A percentile compares a stretch with the other conserved stretches of the same genome.
These are phyloP conservation scores for Pavo muticus DNA, from an alignment of 2,113 vertebrate species.

Conservation along the genomic window DNA sequence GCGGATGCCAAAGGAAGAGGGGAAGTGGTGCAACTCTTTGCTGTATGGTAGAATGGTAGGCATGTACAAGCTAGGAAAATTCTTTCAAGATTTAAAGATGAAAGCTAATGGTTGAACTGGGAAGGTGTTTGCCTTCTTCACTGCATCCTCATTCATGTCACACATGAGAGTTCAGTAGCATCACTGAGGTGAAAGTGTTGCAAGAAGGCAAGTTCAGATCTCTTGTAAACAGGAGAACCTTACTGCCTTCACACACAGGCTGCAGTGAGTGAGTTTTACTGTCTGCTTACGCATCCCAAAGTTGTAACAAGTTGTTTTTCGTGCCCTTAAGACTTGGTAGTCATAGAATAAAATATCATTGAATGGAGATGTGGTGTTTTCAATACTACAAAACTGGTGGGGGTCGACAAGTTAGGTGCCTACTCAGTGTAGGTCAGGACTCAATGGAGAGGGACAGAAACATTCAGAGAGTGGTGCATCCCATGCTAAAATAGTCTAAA, in stretches of 20 bases:
- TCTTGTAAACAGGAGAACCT: not conserved
- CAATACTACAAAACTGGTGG: not conserved
- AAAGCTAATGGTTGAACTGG: not conserved
- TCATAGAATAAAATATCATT: constrained; percentile 11
- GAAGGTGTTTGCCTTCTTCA: not conserved
- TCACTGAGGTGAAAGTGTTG: not conserved
- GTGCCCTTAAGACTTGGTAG: not conserved
- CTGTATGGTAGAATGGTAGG: not conserved
- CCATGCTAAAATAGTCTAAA: not conserved
- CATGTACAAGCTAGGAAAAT: not conserved
- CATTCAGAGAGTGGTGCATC: not conserved
- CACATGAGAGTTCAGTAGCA: not conserved
- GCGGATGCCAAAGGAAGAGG: not conserved
- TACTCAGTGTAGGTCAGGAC: not conserved
- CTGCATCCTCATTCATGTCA: not conserved
- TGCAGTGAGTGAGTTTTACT: not conserved
- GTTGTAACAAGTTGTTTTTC: not conserved
- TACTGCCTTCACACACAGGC: not conserved
- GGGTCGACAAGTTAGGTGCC: not conserved
- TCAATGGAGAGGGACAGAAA: not conserved
- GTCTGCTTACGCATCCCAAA: not conserved
- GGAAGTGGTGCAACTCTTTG: not conserved
- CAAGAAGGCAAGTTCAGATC: not conserved
- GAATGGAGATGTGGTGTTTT: not conserved
- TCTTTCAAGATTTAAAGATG: constrained; percentile 3